Evolutionary conservation across 2,113 vertebrate genomes (phyloP).

Genomic region (Chamaetylas fuelleborni): DNA sequence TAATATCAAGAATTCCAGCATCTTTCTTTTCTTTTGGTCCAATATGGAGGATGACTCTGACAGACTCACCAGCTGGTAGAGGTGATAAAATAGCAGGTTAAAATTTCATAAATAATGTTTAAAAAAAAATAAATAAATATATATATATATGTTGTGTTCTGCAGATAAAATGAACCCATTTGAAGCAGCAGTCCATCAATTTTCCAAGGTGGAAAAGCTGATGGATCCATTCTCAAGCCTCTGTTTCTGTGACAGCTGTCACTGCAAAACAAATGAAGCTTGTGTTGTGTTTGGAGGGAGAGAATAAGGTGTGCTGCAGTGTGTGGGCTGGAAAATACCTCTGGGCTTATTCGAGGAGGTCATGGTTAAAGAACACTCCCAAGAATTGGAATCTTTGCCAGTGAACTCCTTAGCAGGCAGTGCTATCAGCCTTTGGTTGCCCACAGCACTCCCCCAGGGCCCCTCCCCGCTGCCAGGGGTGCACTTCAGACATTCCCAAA

Average conservation of each 20-base stretch:
- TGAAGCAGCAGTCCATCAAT: not conserved
- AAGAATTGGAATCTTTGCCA: not conserved
- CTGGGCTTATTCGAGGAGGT: not conserved
- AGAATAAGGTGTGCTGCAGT: not conserved
- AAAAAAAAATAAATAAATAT: no score
- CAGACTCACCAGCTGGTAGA: not conserved
- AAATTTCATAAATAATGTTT: conserved; percentile 14
- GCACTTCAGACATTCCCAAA: accelerated
- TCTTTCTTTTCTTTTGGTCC: not conserved
- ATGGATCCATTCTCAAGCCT: not conserved
- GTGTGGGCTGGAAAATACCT: not conserved
- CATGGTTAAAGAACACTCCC: not conserved
- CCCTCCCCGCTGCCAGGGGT: not conserved
- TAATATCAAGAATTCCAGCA: not conserved
- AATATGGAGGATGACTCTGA: not conserved
- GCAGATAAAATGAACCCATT: conserved; percentile 49
- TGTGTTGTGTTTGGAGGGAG: not conserved
- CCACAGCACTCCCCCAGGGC: not conserved
- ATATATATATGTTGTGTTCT: not conserved
- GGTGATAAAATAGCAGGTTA: conserved; percentile 44
- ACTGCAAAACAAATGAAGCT: not conserved
- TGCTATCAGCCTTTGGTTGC: accelerated
- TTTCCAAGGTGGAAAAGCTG: conserved; percentile 16
- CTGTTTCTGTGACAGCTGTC: conserved; percentile 23
- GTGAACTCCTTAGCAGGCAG: not conserved